Evolutionary conservation across 2,113 vertebrate genomes (phyloP).

Genomic region (Menura novaehollandiae): DNA sequence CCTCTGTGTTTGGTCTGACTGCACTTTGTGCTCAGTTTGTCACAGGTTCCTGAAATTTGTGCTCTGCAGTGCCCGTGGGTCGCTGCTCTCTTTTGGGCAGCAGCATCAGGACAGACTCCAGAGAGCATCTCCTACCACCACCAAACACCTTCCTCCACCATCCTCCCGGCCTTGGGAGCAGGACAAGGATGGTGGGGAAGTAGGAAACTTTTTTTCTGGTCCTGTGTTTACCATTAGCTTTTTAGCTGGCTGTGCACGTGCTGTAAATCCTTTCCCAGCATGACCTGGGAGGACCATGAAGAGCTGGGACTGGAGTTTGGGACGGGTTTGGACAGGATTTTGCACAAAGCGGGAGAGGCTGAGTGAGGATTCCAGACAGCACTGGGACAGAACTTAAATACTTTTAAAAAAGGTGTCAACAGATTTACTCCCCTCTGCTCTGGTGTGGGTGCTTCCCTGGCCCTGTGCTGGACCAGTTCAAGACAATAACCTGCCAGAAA

Average conservation of each 20-base stretch:
- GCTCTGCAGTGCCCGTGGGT: neutral
- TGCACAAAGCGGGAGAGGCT: neutral
- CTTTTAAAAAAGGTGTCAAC: neutral
- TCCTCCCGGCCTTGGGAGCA: neutral
- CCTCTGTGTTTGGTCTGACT: accelerated
- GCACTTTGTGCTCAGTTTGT: accelerated
- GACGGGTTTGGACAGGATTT: neutral
- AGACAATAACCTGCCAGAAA: neutral
- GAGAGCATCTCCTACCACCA: neutral
- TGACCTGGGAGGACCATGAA: neutral
- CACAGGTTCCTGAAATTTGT: neutral
- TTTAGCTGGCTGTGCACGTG: accelerated
- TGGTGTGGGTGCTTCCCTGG: neutral
- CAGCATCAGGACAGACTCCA: neutral
- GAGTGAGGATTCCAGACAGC: neutral
- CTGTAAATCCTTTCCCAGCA: neutral
- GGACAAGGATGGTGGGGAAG: neutral
- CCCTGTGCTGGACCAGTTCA: neutral
- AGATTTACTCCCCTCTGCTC: neutral
- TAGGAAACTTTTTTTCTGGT: neutral
- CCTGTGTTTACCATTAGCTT: neutral
- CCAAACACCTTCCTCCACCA: neutral
- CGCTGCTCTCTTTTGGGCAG: neutral
- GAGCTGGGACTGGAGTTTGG: neutral
- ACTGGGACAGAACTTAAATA: neutral